Evolutionary conservation across 2,113 vertebrate species (phyloP), one percentile per base, ranked within the genome.

Genomic region (Rhinopomastus cyanomelas): DNA sequence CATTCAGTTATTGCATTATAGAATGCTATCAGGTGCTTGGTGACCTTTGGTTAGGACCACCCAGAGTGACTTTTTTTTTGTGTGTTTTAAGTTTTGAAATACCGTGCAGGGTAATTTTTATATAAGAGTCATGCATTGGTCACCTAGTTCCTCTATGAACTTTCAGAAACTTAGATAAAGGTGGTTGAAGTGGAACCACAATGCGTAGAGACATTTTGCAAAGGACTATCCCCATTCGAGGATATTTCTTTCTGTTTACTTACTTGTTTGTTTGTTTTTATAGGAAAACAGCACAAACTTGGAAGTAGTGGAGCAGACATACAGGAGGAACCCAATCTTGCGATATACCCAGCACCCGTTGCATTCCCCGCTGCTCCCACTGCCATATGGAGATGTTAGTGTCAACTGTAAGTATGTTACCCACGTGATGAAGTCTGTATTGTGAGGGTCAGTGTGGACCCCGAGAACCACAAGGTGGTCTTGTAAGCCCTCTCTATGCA

Each of bases 301-400:
- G 5, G 98, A 99, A 81, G 97, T 98, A 26, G 98, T 99, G 89
- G 98, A 99, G 71, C 98, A 98, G 95, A 99, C 98, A 7, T 99
- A 99, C 27, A 96, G 97, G 92, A 98, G 98, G 92, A 99, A 99
- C 91, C 98, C 98, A 36, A 99, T 99, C 91, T 93, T 99, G 67
- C 95, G 98, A 97, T 99, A 99, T 73, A 99, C 98, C 10, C 98
- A 99, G 97, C 98, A 99, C 84, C 98, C 98, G 5, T 95, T 99
- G 94, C 98, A 99, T 92, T 98, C 98, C 1, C 98, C 98, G 13
- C 96, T 99, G 18, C 97, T 99, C 60, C 98, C 98, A 5, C 96
- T 99, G 1, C 98, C 98, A 0, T 99, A 99, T 4, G 98, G 98
- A 89, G 98, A 99, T 86, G 97, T 99, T 87, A 98, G 96, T 61